Percentiles rank a stretch among this genome's conserved stretches.
Evolutionary conservation across 2,888 invertebrate genomes (phyloP).

Genomic region (Piscicola geometra): DNA sequence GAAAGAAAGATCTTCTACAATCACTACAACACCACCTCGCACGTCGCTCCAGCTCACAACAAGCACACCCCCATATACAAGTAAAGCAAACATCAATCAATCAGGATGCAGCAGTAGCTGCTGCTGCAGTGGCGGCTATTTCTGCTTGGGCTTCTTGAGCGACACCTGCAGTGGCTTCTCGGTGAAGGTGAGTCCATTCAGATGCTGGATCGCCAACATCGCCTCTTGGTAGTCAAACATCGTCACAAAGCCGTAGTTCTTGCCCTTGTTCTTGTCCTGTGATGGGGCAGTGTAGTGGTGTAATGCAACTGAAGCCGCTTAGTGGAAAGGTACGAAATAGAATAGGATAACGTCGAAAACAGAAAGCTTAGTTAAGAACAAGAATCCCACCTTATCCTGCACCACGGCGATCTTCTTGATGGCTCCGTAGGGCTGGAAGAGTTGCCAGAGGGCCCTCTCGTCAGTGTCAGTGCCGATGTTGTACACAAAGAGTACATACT

Average conservation of each 20-base stretch:
- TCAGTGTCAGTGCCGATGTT: conserved; percentile 56
- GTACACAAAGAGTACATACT: conserved; percentile 55
- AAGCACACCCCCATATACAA: too few relatives aligned
- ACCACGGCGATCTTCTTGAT: conserved; percentile 48
- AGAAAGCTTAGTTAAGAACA: neutral
- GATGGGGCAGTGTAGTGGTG: conserved; percentile 54
- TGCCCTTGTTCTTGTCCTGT: conserved; percentile 50
- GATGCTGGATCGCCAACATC: conserved; percentile 52
- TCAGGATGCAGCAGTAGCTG: neutral
- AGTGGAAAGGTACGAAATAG: too few relatives aligned
- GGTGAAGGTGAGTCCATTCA: conserved; percentile 52
- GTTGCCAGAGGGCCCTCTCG: conserved; percentile 53
- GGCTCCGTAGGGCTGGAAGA: conserved; percentile 55
- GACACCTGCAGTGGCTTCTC: conserved; percentile 55
- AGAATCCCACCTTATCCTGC: conserved; percentile 14
- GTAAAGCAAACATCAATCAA: too few relatives aligned
- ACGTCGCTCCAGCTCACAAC: too few relatives aligned
- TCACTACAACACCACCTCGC: too few relatives aligned
- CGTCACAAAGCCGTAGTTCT: conserved; percentile 57
- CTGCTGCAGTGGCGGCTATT: neutral
- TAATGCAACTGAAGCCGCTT: too few relatives aligned
- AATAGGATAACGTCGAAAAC: neutral
- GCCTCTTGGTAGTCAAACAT: conserved; percentile 56
- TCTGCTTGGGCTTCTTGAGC: conserved; percentile 45
- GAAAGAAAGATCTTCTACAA: too few relatives aligned